These are phyloP conservation scores for Cephus cinctus DNA, from an alignment of 1,140 invertebrate species.

Conservation along the genomic window DNA sequence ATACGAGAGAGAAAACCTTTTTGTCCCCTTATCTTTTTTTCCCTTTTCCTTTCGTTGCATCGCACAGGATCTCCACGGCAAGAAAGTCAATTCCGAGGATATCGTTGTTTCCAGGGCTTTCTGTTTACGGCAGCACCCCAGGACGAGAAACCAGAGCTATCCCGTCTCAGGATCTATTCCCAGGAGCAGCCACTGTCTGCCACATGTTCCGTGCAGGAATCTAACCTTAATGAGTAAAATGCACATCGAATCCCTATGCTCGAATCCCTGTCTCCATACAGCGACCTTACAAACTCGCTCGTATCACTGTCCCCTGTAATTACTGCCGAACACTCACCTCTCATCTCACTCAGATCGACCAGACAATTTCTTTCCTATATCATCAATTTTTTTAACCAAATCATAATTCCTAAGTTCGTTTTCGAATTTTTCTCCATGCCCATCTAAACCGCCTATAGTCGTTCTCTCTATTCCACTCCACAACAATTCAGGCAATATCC, in stretches of 20 bases:
- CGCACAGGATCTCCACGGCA: not conserved
- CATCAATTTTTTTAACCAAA: too few relatives aligned
- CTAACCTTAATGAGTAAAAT: constrained; percentile 56
- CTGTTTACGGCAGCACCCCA: constrained; percentile 18
- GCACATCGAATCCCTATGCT: too few relatives aligned
- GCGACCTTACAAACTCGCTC: not conserved
- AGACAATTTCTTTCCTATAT: too few relatives aligned
- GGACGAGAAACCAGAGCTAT: constrained; percentile 35
- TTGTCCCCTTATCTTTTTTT: not conserved
- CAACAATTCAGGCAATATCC: too few relatives aligned
- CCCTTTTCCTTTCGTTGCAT: not conserved
- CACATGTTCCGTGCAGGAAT: constrained; percentile 48
- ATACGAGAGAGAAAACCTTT: not conserved
- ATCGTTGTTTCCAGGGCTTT: constrained; percentile 21
- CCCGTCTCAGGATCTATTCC: constrained; percentile 44
- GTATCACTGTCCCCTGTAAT: too few relatives aligned
- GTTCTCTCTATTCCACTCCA: too few relatives aligned
- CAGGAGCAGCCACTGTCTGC: constrained; percentile 22
- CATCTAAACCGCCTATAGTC: too few relatives aligned
- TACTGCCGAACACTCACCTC: too few relatives aligned
- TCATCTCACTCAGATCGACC: too few relatives aligned
- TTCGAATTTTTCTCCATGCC: too few relatives aligned
- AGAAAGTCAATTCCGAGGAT: constrained; percentile 5
- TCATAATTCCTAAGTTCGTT: too few relatives aligned
- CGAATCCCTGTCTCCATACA: not conserved